phyloP scores from a whole-genome alignment of 2,797 vertebrate genomes.

The Siniperca scherzeri region DNA sequence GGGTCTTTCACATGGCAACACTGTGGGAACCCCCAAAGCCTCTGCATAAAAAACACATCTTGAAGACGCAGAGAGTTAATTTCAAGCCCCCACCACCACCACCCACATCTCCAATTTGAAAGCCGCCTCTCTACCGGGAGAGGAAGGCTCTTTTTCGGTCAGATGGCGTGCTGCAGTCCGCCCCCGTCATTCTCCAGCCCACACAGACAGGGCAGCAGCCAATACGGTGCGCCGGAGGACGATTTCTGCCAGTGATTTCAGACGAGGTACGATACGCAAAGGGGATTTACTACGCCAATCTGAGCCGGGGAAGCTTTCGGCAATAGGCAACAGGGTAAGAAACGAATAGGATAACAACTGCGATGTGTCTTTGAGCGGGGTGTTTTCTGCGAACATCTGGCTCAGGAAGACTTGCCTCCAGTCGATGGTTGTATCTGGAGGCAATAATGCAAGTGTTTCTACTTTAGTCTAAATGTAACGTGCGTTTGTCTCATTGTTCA shows the following conservation, averaged over 20 bases:
- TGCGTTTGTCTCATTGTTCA: slow-evolving; percentile 6
- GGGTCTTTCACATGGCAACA: slow-evolving; percentile 46
- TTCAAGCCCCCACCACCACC: slow-evolving; percentile 79
- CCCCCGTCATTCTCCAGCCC: slow-evolving; percentile 91
- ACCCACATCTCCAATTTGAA: slow-evolving; percentile 82
- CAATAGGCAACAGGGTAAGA: slow-evolving; percentile 60
- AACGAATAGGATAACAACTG: slow-evolving; percentile 34
- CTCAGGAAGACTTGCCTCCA: slow-evolving; percentile 13
- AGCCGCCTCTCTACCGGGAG: slow-evolving; percentile 88
- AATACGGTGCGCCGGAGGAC: slow-evolving; percentile 88
- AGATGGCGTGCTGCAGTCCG: slow-evolving; percentile 91
- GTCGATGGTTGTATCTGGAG: slow-evolving; percentile 34
- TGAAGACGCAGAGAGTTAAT: slow-evolving; percentile 78
- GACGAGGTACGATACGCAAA: slow-evolving; percentile 74
- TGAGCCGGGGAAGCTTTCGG: slow-evolving; percentile 67
- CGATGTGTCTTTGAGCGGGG: slow-evolving; percentile 29
- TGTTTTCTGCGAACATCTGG: slow-evolving; percentile 64
- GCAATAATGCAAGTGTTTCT: slow-evolving; percentile 10
- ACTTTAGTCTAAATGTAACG: slow-evolving; percentile 14
- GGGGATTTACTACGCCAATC: slow-evolving; percentile 79
- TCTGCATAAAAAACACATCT: slow-evolving; percentile 52
- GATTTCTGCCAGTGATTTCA: slow-evolving; percentile 86
- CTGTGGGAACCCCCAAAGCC: slow-evolving; percentile 65
- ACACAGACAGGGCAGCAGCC: slow-evolving; percentile 89
- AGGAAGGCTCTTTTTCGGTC: slow-evolving; percentile 91